Base-by-base conservation (phyloP, 2,113 vertebrate genomes). In the Barnardius zonarius region DNA sequence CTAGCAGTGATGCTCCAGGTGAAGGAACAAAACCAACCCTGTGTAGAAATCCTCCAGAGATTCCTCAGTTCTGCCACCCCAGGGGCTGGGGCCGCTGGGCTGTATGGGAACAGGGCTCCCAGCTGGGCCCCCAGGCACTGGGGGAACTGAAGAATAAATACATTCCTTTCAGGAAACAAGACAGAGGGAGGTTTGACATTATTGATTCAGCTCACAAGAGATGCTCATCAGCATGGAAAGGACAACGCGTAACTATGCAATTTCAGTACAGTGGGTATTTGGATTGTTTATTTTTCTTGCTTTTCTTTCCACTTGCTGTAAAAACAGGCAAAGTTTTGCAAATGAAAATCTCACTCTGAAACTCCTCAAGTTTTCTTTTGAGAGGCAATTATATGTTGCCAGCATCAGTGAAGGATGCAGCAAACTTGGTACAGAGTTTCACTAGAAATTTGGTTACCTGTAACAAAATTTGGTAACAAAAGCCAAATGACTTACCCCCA, bases 141-240 rank as follows among this genome's bases (percentile, higher is more conserved):
- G 46, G 88, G 20, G 35, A 66, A 52, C 78, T 79, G 79, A 73
- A 84, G 63, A 78, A 83, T n/a, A 93, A 95, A 92, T 37, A 90
- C 55, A 93, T 84, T 91, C 79, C 86, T 87, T 88, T 92, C 64
- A 75, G 48, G 52, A 87, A 95, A 90, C 5, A 13, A 83, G 33
- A 86, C 41, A 57, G 64, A 76, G 55, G 92, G 18, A 3, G 13
- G 86, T 90, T 77, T 92, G 49, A 68, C 81, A 16, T 92, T 68
- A 94, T 91, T 95, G 73, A 77, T 93, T 95, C 63, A 90, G 93
- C 90, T 88, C 77, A 41, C 67, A 94, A 62, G 83, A 76, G 79
- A 54, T 70, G 80, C n/a, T 94, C 75, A 95, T 87, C 91, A 91
- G 85, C 75, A 81, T 12, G 83, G 95, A 93, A 93, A 97, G 64